phyloP scores from a whole-genome alignment of 2,888 invertebrate species.

The Chesias legatella region DNA sequence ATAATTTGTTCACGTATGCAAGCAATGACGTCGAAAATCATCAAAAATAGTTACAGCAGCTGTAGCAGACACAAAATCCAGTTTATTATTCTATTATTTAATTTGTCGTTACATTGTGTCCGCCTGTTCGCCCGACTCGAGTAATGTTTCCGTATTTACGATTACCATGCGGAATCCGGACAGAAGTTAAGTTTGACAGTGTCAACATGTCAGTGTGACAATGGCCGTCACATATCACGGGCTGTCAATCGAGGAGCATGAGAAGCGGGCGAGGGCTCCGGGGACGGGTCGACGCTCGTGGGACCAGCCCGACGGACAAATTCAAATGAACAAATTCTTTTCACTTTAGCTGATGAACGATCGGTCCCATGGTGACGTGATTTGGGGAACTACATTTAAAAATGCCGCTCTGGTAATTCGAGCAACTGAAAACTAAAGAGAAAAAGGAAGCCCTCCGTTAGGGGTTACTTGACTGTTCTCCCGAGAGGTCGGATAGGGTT shows the following conservation, averaged over 20 bases:
- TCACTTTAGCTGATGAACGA: conserved; percentile 56
- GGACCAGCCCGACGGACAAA: conserved; percentile 44
- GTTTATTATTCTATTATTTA: conserved; percentile 76
- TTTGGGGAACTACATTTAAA: conserved; percentile 14
- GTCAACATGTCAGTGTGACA: conserved; percentile 77
- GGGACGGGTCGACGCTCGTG: conserved; percentile 47
- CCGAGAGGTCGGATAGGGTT: too few species aligned
- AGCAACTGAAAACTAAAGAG: neutral
- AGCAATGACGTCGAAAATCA: conserved; percentile 41
- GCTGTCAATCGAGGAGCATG: conserved; percentile 72
- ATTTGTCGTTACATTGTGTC: conserved; percentile 73
- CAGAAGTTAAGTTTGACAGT: conserved; percentile 77
- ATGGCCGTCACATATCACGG: conserved; percentile 71
- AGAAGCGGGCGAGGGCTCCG: conserved; percentile 60
- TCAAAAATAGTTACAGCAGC: conserved; percentile 49
- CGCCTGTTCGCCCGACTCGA: conserved; percentile 41
- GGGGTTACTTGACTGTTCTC: too few species aligned
- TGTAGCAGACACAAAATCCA: conserved; percentile 49
- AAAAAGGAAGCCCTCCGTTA: too few species aligned
- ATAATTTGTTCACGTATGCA: conserved; percentile 8
- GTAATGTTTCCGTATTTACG: conserved; percentile 73
- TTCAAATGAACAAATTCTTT: conserved; percentile 55
- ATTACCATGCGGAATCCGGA: conserved; percentile 72
- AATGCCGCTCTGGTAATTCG: conserved; percentile 1
- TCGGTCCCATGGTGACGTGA: conserved; percentile 49